phyloP scores from a whole-genome alignment of 1,140 invertebrate species.

The Drosophila kanapiae region DNA sequence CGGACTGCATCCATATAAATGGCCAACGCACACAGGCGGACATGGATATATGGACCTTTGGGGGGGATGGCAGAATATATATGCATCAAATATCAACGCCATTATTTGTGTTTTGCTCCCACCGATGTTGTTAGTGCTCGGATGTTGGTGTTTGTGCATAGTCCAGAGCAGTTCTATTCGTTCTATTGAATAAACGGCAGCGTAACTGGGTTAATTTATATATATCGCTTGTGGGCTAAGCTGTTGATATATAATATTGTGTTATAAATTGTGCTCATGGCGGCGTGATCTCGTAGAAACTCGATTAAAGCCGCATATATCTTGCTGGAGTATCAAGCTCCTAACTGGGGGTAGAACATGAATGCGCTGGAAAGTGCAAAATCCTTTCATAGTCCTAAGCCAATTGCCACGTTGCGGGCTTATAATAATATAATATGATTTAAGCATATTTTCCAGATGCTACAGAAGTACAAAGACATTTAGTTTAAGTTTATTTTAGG shows the following conservation, averaged over 20 bases:
- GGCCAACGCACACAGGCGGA: constrained; percentile 28
- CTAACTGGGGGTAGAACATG: background rate
- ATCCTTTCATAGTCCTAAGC: background rate
- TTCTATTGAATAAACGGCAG: constrained; percentile 68
- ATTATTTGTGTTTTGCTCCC: constrained; percentile 68
- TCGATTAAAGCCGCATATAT: constrained; percentile 8
- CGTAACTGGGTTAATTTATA: constrained; percentile 69
- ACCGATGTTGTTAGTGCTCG: constrained; percentile 36
- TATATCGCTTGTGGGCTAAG: constrained; percentile 49
- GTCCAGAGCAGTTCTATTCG: constrained; percentile 16
- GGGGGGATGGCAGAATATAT: constrained; percentile 26
- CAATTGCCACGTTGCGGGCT: background rate
- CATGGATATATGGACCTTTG: constrained; percentile 20
- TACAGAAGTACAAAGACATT: background rate
- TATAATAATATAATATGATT: background rate
- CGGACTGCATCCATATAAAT: constrained; percentile 68
- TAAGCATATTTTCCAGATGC: background rate
- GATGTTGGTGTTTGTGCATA: constrained; percentile 46
- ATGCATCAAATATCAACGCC: constrained; percentile 72
- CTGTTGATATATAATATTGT: constrained; percentile 51
- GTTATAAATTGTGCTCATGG: constrained; percentile 32
- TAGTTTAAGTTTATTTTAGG: too few relatives aligned
- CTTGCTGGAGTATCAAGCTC: background rate
- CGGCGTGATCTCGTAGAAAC: constrained; percentile 14
- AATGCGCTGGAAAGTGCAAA: background rate